Conservation (phyloP, 1,140 invertebrate genomes). For the Branchinecta lindahli region DNA sequence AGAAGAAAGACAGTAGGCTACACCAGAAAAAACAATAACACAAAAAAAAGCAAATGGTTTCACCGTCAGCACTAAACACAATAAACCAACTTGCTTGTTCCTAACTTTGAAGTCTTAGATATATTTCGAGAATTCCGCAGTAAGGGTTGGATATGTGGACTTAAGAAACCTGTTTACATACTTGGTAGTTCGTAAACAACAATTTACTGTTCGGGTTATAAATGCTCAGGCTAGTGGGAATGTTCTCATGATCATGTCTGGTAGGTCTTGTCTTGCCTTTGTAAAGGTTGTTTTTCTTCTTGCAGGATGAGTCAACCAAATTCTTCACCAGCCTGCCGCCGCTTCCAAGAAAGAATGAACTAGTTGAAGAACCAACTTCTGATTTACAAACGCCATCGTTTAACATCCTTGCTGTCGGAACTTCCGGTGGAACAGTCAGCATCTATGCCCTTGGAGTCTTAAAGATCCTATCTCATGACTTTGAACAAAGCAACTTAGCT, state of each 20-base stretch:
- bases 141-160: neutral
- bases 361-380: conserved; percentile 43
- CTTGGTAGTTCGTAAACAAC: neutral
- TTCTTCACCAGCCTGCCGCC: conserved; percentile 41
- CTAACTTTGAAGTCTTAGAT: too few species aligned
- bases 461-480: conserved; percentile 50
- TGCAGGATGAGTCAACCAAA: conserved; percentile 31
- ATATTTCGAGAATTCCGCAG: neutral
- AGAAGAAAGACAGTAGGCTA: too few species aligned
- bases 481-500: conserved; percentile 30
- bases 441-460: conserved; percentile 71
- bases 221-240: neutral
- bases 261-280: conserved; percentile 7
- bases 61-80: too few species aligned
- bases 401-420: conserved; percentile 62
- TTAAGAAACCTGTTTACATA: neutral
- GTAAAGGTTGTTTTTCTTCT: conserved; percentile 20
- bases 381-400: conserved; percentile 49
- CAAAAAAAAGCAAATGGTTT: too few species aligned
- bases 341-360: conserved; percentile 43
- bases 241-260: neutral
- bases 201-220: neutral
- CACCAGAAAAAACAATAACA: too few species aligned
- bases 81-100: too few species aligned
- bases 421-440: conserved; percentile 49